Evolutionary conservation across 2,797 vertebrate species (phyloP).

Genomic region (Streptopelia turtur): DNA sequence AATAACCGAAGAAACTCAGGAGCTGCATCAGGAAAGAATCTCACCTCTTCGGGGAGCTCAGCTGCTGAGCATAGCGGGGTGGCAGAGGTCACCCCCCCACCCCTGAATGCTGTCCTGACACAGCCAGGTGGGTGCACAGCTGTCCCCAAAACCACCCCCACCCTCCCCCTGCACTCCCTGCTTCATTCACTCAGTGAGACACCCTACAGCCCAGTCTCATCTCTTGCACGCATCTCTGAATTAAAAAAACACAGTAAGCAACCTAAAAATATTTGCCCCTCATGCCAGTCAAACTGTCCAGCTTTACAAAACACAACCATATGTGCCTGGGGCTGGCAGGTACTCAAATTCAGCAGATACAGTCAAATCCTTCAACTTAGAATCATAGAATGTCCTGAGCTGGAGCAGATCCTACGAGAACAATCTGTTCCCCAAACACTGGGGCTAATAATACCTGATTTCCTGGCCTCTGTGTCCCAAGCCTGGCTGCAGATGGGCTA

Average conservation of each 20-base stretch:
- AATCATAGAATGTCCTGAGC: no score
- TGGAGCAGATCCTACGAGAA: not conserved
- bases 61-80: not conserved
- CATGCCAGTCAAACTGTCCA: not conserved
- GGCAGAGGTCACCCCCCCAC: not conserved
- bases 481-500: not conserved
- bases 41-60: not conserved
- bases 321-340: not conserved
- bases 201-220: not conserved
- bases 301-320: not conserved
- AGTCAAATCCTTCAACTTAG: not conserved
- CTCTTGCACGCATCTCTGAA: not conserved
- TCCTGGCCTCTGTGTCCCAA: not conserved
- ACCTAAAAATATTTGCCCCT: not conserved
- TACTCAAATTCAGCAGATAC: not conserved
- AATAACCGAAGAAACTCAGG: conserved; percentile 25
- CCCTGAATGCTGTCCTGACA: not conserved
- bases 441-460: not conserved
- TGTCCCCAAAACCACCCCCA: not conserved
- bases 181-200: not conserved
- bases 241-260: not conserved
- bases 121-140: conserved; percentile 48
- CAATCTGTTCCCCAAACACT: not conserved
- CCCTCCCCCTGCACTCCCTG: accelerated
- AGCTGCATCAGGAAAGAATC: not conserved